Evolutionary conservation across 2,113 vertebrate genomes (phyloP).

Genomic region (Propithecus coquereli): DNA sequence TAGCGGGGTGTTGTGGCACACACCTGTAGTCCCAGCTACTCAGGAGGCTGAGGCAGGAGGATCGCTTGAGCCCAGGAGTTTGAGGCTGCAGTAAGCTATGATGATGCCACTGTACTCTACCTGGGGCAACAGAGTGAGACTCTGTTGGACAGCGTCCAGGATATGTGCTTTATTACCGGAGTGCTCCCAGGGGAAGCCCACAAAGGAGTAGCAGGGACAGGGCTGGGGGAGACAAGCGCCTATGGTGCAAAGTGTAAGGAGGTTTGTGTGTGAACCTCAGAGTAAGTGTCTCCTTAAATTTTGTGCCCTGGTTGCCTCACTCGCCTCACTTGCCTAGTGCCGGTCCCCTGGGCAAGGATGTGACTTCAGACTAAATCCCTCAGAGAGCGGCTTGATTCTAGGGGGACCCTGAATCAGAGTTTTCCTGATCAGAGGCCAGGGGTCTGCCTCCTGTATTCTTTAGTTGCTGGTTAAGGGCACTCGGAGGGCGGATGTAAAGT

Average conservation of each 20-base stretch:
- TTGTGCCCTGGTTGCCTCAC: neutral
- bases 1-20: too few species aligned
- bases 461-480: neutral
- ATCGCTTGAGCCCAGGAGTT: too few species aligned
- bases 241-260: neutral
- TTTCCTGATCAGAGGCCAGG: neutral
- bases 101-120: too few species aligned
- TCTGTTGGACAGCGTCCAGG: too few species aligned
- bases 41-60: too few species aligned
- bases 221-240: neutral
- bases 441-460: neutral
- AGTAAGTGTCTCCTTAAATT: neutral
- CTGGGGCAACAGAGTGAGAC: too few species aligned
- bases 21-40: too few species aligned
- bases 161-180: neutral
- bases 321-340: neutral
- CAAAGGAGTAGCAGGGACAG: neutral
- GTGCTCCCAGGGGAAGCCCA: neutral
- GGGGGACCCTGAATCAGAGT: neutral
- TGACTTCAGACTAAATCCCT: neutral
- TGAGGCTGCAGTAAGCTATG: too few species aligned
- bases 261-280: neutral
- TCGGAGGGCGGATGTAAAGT: neutral
- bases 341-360: neutral
- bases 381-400: neutral